Evolutionary conservation across 2,113 vertebrate genomes (phyloP), one percentile per base, ranked within the genome.

Genomic region (Eubucco bourcierii): DNA sequence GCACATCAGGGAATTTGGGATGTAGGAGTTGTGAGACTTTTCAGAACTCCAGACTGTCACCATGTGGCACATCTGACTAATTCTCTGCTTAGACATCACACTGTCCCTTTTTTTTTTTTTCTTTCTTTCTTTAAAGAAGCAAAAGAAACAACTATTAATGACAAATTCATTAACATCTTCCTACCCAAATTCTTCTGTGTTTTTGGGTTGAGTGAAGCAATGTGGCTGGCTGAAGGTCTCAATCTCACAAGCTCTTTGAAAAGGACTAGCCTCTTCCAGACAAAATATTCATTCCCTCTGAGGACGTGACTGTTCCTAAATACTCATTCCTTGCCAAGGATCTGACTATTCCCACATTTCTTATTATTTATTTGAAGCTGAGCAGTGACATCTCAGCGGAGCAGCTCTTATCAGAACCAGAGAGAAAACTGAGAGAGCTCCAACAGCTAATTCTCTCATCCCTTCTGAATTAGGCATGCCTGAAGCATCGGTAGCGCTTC

Each of bases 1-100:
- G 2, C 8, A n/a, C 65, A 33, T 5, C n/a, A 53, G 31, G 2
- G 1, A 20, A 61, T 47, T 1, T 6, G 1, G 46, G 46, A 46
- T 14, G 31, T 56, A 58, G 71, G n/a, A 83, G 37, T 27, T 10
- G 4, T 10, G n/a, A 50, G 53, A 72, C 60, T 59, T 93, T n/a
- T 29, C 83, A 67, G 56, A 50, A 66, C 59, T 84, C 63, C 87
- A 27, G 53, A 39, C 29, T 65, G n/a, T 72, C 87, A 58, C 59
- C 50, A 10, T 4, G 59, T n/a, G 71, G 21, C 27, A 34, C 46
- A 84, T 24, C 33, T 68, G 88, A 9, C 12, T 4, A 4, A 20
- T 84, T 16, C 82, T 66, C 63, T 74, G 41, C 46, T 71, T 31
- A 34, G 16, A 24, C 23, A 61, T 28, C 21, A 29, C 14, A 28